These are phyloP conservation scores for Dusona sp. DNA, from an alignment of 2,888 invertebrate species.

Conservation along the genomic window DNA sequence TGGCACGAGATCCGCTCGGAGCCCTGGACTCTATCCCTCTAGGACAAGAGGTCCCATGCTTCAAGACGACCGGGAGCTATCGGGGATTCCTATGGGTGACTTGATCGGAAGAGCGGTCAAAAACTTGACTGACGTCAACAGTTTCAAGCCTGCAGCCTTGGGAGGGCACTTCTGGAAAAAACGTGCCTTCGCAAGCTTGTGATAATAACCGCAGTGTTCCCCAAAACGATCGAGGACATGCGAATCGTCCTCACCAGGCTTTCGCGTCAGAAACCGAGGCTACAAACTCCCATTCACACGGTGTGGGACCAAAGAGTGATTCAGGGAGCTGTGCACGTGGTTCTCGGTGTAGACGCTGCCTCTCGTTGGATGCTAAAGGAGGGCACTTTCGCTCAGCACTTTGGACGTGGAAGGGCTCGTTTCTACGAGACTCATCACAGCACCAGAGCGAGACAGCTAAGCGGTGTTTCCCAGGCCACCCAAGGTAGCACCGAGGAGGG, in stretches of 20 bases:
- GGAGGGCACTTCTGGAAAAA: constrained; percentile 19
- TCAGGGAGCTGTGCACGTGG: constrained; percentile 32
- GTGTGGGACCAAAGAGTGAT: not conserved
- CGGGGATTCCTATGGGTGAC: constrained; percentile 51
- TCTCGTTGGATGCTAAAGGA: constrained; percentile 32
- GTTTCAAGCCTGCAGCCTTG: not conserved
- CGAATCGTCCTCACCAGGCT: constrained; percentile 51
- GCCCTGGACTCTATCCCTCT: not conserved
- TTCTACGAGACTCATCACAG: constrained; percentile 11
- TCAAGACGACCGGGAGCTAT: constrained; percentile 30
- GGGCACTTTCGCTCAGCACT: constrained; percentile 16
- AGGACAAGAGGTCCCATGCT: constrained; percentile 40
- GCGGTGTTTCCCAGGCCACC: too few species aligned
- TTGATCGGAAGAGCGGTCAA: constrained; percentile 39
- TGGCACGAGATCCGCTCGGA: not conserved
- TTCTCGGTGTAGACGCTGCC: constrained; percentile 59
- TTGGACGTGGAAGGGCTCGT: constrained; percentile 18
- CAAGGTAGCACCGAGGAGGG: too few species aligned
- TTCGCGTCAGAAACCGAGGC: constrained; percentile 57
- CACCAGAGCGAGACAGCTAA: too few species aligned
- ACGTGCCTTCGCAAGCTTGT: constrained; percentile 3
- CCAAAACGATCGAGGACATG: not conserved
- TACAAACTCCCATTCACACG: constrained; percentile 47
- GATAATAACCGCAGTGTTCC: constrained; percentile 35
- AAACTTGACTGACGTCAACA: constrained; percentile 1